Percentiles rank a stretch among this genome's conserved stretches.
Evolutionary conservation across 2,888 invertebrate genomes (phyloP).

Genomic region (Hoplodrina ambigua): DNA sequence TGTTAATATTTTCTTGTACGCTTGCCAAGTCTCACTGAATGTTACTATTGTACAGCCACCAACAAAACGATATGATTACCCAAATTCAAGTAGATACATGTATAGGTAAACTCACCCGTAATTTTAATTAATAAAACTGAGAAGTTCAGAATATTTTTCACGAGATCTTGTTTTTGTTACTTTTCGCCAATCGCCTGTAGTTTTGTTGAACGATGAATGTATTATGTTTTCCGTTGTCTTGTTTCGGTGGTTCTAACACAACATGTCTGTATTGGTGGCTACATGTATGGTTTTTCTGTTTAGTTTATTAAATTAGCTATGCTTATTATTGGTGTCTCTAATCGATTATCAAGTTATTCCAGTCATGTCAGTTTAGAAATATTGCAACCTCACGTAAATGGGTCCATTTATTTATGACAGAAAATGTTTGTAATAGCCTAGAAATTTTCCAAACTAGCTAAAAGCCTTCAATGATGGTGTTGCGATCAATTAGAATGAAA

Average conservation of each 20-base stretch:
- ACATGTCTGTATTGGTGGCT: too few relatives aligned
- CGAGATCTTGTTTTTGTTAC: background rate
- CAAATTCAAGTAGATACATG: conserved; percentile 32
- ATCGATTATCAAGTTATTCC: background rate
- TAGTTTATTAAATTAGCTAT: background rate
- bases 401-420: background rate
- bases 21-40: conserved; percentile 64
- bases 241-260: background rate
- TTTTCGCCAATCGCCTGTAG: background rate
- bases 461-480: conserved; percentile 2
- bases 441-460: background rate
- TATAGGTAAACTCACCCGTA: conserved; percentile 6
- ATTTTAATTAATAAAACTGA: conserved; percentile 7
- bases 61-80: conserved; percentile 49
- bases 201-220: conserved; percentile 4
- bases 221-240: conserved; percentile 3
- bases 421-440: background rate
- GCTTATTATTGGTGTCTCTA: background rate
- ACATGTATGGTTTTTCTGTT: background rate
- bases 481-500: too few relatives aligned
- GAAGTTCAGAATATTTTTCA: background rate
- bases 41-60: conserved; percentile 55
- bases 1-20: conserved; percentile 70
- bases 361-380: background rate
- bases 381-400: background rate